These are phyloP conservation scores for Drosophila trapezifrons DNA, from an alignment of 1,140 invertebrate species.

Conservation along the genomic window DNA sequence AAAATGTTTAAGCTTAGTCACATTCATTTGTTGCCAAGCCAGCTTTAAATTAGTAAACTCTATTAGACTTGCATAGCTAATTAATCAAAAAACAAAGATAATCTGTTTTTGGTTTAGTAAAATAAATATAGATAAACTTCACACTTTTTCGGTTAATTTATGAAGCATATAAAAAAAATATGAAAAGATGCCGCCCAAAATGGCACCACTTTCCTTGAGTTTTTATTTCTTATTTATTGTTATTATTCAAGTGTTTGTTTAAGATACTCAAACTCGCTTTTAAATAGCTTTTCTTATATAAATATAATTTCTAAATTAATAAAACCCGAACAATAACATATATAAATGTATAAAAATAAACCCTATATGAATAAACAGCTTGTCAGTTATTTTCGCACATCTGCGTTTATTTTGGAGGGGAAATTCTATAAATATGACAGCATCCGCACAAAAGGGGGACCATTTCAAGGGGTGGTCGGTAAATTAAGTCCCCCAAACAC, in stretches of 20 bases:
- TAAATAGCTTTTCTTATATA: neutral
- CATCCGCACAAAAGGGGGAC: conserved; percentile 25
- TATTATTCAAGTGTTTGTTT: neutral
- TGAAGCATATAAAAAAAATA: conserved; percentile 1
- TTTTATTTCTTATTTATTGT: neutral
- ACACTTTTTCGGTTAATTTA: neutral
- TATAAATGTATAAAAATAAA: neutral
- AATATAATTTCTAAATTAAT: neutral
- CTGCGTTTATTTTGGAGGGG: conserved; percentile 7
- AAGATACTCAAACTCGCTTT: neutral
- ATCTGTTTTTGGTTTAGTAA: neutral
- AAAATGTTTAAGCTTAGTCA: too few relatives aligned
- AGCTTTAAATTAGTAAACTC: neutral
- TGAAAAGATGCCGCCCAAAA: neutral
- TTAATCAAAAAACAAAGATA: neutral
- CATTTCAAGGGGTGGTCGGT: neutral
- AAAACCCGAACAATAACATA: conserved; percentile 16
- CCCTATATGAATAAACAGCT: neutral
- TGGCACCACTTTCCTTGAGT: neutral
- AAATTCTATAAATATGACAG: conserved; percentile 18
- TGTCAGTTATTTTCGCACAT: conserved; percentile 19
- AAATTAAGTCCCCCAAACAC: neutral
- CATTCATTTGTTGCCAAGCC: conserved; percentile 17
- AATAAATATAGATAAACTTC: neutral
- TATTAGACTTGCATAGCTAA: conserved; percentile 7